Conservation (phyloP, 2,113 vertebrate species). For the Cervus canadensis region DNA sequence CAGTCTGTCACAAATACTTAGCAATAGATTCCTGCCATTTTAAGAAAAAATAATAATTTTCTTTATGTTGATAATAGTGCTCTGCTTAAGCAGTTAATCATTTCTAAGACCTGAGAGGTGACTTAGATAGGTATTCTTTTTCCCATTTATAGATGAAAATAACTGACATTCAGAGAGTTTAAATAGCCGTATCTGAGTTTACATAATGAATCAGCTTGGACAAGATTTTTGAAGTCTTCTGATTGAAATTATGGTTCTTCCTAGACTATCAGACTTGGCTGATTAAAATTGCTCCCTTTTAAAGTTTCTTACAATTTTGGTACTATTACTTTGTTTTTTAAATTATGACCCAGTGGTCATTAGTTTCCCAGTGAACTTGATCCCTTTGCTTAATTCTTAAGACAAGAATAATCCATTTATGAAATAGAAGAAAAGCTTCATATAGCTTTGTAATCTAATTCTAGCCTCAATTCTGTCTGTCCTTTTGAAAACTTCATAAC, state of each 20-base stretch:
- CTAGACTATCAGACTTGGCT: neutral
- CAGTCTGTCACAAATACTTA: neutral
- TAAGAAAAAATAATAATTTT: neutral
- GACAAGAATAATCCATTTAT: neutral
- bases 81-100: neutral
- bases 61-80: neutral
- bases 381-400: neutral
- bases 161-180: neutral
- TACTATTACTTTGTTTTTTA: slow-evolving; percentile 1
- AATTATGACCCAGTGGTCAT: neutral
- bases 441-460: neutral
- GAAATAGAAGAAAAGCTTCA: neutral
- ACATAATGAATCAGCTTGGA: neutral
- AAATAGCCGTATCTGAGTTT: neutral
- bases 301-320: neutral
- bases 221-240: neutral
- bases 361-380: neutral
- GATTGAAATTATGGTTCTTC: neutral
- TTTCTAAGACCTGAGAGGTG: neutral
- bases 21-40: neutral
- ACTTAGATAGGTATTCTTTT: neutral
- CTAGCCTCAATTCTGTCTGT: neutral
- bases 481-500: neutral
- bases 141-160: neutral
- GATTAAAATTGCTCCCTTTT: neutral